Evolutionary conservation across 2,797 vertebrate genomes (phyloP).

Genomic region (Huso huso): DNA sequence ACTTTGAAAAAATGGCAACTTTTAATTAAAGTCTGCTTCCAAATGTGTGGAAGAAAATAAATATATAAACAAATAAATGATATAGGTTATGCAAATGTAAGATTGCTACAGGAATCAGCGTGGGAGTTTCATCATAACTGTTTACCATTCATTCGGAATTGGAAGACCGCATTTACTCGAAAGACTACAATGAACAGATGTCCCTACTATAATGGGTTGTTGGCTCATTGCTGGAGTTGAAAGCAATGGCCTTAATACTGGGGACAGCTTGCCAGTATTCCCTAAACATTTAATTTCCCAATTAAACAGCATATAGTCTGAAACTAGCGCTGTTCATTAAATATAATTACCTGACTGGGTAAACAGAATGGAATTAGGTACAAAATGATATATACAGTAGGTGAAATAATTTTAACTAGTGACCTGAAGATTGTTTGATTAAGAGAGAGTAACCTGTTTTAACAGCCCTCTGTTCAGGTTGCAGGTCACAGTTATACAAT

Average conservation of each 20-base stretch:
- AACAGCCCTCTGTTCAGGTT: neutral
- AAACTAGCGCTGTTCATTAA: neutral
- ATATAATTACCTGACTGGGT: neutral
- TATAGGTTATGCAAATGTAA: neutral
- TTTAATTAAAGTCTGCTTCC: neutral
- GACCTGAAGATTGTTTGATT: neutral
- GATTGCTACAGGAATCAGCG: neutral
- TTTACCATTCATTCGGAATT: neutral
- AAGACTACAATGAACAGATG: constrained; percentile 29
- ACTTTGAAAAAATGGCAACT: neutral
- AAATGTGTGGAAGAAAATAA: neutral
- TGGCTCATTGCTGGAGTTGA: constrained; percentile 21
- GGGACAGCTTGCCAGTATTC: constrained; percentile 29
- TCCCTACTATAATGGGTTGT: constrained; percentile 32
- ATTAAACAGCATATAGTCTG: constrained; percentile 24
- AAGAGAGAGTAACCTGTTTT: constrained; percentile 15
- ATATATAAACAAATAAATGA: neutral
- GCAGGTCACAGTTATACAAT: constrained; percentile 39
- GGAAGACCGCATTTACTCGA: neutral
- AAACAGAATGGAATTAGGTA: neutral
- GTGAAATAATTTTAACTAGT: neutral
- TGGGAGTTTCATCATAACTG: neutral
- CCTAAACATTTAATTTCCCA: constrained; percentile 15
- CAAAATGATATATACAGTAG: neutral
- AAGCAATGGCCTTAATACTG: constrained; percentile 32